Evolutionary conservation across 2,888 invertebrate species (phyloP), one percentile per base, ranked within the genome.

Genomic region (Shargacucullia verbasci): DNA sequence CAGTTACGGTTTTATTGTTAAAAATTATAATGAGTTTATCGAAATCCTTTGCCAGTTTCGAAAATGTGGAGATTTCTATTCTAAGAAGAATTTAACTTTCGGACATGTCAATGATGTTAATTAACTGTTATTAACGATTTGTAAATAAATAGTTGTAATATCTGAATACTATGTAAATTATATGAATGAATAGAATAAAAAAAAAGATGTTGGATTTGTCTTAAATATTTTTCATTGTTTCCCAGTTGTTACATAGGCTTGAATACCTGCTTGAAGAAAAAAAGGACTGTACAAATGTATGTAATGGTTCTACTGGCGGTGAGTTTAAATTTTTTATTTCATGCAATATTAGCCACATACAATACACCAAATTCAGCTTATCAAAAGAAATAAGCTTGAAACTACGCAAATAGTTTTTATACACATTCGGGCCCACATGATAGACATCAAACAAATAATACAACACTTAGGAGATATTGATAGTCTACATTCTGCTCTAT

Each of bases 121-220:
- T 50, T 56, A 50, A 57, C 61, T 63, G 69, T 69, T 67, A 73
- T 60, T 61, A 60, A 76, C 77, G 71, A 78, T 74, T 67, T 85
- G 81, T 83, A 83, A 81, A 83, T 84, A 84, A 54, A 72, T 80
- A 83, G 65, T 64, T 70, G 63, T 80, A 75, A 73, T 74, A 76
- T 73, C 73, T 29, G 7, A 71, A 80, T 6, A 59, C 44, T 62
- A 63, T 63, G 63, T 73, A 62, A 82, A 81, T 76, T 78, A 79
- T 77, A 78, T 57, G 79, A 78, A 85, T 82, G 83, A 83, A 78
- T 82, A 83, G 81, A 88, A 84, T 82, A 82, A 82, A 79, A 82
- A 82, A 79, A 78, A 79, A 60, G 70, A 84, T 85, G 88, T 89
- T 89, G 84, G 83, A 84, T 82, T 84, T 81, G 60, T 66, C 60